Conservation (phyloP, 2,113 vertebrate species). For the Vidua chalybeata region DNA sequence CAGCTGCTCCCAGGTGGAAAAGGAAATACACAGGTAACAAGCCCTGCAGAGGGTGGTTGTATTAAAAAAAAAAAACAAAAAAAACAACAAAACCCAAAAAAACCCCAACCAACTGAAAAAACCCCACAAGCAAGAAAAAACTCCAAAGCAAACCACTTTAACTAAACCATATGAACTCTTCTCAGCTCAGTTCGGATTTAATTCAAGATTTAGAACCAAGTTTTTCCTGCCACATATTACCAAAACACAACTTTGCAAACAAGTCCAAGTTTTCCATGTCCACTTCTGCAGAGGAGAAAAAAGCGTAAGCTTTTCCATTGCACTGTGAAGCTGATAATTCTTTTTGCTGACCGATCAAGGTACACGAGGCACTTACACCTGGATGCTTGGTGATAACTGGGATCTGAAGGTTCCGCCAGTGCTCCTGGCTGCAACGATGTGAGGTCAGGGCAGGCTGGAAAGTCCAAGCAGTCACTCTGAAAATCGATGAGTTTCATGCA, state of each 20-base stretch:
- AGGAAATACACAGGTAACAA: not conserved
- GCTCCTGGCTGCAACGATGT: accelerated
- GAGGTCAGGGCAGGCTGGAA: not conserved
- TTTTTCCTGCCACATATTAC: not conserved
- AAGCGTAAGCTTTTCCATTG: not conserved
- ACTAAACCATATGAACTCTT: not conserved
- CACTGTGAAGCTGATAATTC: not conserved
- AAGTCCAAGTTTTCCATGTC: not conserved
- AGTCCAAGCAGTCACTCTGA: not conserved
- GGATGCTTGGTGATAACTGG: not conserved
- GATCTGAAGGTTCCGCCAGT: not conserved
- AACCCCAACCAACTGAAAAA: not conserved
- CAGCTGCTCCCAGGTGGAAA: not conserved
- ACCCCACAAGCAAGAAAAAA: not conserved
- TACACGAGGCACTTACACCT: not conserved
- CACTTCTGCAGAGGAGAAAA: not conserved
- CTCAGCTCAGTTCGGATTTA: not conserved
- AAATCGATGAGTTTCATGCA: not conserved
- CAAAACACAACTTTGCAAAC: not conserved
- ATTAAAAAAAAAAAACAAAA: not conserved
- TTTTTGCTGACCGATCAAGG: not conserved
- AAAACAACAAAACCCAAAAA: not conserved
- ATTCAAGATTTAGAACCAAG: not conserved
- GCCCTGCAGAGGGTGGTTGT: not conserved
- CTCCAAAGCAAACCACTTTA: not conserved